Base-by-base conservation (phyloP, 1,140 invertebrate genomes). In the Aphidius ervi region DNA sequence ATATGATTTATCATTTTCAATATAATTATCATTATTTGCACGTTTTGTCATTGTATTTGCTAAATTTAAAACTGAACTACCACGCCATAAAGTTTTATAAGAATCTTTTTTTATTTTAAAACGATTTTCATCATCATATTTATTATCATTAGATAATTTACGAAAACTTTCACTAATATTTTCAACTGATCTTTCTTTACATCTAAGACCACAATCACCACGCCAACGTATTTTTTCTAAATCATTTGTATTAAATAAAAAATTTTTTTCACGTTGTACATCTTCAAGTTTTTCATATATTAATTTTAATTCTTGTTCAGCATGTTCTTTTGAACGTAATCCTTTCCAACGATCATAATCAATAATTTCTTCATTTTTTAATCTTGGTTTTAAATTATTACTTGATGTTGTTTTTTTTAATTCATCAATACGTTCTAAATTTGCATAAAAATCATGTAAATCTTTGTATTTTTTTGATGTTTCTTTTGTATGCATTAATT, bases 271-370 rank as follows among this genome's bases (percentile, higher is more conserved):
- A 62, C 84, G 87, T 71, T 95, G 90, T 9, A 88, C 88, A 16
- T 83, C 77, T 76, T 88, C 88, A 4, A 96, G 77, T 76, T 94
- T 92, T 47, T 81, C 81, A 65, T 93, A 90, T 37, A 97, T 76
- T 59, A 83, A 81, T 61, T 88, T 85, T 49, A 96, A 76, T 73
- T 96, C 94, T 70, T 88, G 85, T 72, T 94, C 89, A 4, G 90
- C 90, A 65, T 87, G 85, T 76, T 93, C 89, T 62, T 89, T 86
- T n/a, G 84, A 82, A 60, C 91, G 77, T 23, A 93, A 82, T 73
- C 87, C 86, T 73, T 88, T 91, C 92, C 92, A 94, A 47, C 88
- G 83, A 68, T 94, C 92, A 72, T 90, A 94, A 79, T 94, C 91
- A 65, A 93, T 88, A 37, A 93, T 86, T 68, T 91, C 87, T 71